Base-by-base conservation (phyloP, 2,113 vertebrate genomes). In the Myrmecobius fasciatus region DNA sequence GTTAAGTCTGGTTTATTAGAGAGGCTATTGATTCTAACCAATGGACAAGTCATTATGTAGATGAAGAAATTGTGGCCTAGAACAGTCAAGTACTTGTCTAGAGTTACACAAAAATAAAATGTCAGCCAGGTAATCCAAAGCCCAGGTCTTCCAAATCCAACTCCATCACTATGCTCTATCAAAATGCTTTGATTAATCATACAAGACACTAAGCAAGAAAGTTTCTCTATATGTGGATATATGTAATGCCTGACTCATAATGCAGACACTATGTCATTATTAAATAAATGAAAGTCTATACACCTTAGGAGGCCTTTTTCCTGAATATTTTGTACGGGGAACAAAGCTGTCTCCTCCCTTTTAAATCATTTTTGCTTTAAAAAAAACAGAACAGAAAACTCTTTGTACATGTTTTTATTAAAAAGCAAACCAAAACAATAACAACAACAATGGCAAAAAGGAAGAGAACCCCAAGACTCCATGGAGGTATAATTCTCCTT, bases 401-500 rank as follows among this genome's bases (percentile, higher is more conserved):
- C 94, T 96, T 95, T 60, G 75, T 92, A 0, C 48, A 89, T 89
- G 47, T 97, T 94, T 97, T 54, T 49, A 93, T n/a, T 48, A 49
- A 92, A 54, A 83, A 83, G 67, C 67, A 83, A 83, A 43, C 43
- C 67, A 83, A 83, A 83, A 43, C 36, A n/a, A 83, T 43, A 83
- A 24, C 17, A 43, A 75, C 4, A 75, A 7, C 36, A n/a, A 75
- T 8, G 93, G 95, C 93, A 91, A 0, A 89, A 92, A 83, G 46
- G 11, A 31, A 49, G 92, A 12, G 8, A 46, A 52, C 92, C 91
- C 94, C 92, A 89, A 94, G 91, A 93, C 25, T 89, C 93, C 92
- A 93, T 3, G 52, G 96, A 96, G 92, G 95, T 97, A 12, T 96
- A 97, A 97, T 98, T 98, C 89, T 89, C 97, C 98, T 97, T 92